These are phyloP conservation scores for Scomber japonicus DNA, from an alignment of 2,113 vertebrate species.

Conservation along the genomic window DNA sequence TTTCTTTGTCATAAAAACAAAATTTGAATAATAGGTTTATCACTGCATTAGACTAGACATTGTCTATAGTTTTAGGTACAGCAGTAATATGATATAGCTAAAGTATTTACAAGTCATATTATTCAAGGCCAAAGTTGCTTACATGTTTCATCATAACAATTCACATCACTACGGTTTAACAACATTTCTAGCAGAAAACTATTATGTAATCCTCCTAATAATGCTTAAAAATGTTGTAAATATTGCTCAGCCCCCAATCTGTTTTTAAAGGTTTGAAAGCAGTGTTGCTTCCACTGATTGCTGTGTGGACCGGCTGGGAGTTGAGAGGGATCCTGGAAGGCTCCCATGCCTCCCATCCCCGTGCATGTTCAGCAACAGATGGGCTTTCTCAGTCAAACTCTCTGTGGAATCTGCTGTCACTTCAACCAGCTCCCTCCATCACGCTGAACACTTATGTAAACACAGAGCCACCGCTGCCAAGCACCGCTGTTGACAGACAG, in stretches of 20 bases:
- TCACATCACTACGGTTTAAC: neutral
- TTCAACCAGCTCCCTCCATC: conserved; percentile 68
- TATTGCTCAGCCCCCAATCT: too few relatives aligned
- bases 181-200: neutral
- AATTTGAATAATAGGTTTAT: too few relatives aligned
- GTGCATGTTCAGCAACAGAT: conserved; percentile 65
- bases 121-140: neutral
- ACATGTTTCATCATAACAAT: neutral
- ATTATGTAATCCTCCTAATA: too few relatives aligned
- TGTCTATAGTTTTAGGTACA: neutral
- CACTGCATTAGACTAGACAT: neutral
- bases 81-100: neutral
- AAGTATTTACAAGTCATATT: neutral
- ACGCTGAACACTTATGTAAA: conserved; percentile 73
- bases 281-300: conserved; percentile 1
- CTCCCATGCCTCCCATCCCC: conserved; percentile 37
- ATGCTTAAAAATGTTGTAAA: too few relatives aligned
- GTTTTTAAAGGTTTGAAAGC: conserved; percentile 5
- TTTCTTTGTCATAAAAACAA: neutral
- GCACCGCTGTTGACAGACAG: conserved; percentile 79
- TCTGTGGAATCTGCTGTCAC: conserved; percentile 70
- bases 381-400: conserved; percentile 65
- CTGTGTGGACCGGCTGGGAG: conserved; percentile 16
- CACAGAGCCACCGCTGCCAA: conserved; percentile 77
- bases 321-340: conserved; percentile 42